A percentile compares a stretch with the other conserved stretches of the same genome.
Evolutionary conservation across 2,797 vertebrate genomes (phyloP).

Genomic region (Anguilla anguilla): DNA sequence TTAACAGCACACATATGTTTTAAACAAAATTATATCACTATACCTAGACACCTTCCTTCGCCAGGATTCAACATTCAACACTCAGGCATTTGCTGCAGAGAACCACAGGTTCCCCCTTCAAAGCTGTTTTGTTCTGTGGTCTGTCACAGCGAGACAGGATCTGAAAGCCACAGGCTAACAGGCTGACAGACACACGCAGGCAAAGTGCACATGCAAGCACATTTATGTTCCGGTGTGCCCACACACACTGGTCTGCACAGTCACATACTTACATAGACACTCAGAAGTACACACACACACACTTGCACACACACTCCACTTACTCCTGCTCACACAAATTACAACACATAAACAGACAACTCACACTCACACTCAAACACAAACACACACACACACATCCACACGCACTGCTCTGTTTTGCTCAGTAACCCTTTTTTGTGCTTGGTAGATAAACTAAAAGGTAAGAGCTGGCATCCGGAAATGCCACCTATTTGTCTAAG

Average conservation of each 20-base stretch:
- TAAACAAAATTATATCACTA: too few species aligned
- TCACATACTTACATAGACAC: background rate
- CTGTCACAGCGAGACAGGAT: background rate
- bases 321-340: too few species aligned
- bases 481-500: too few species aligned
- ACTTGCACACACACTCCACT: background rate
- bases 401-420: background rate
- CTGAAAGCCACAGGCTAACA: background rate
- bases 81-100: background rate
- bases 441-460: background rate
- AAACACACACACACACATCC: background rate
- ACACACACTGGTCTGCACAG: too few species aligned
- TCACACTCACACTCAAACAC: background rate
- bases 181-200: background rate
- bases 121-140: conserved; percentile 1
- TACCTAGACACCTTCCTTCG: background rate
- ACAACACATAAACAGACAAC: background rate
- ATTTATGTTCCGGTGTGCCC: background rate
- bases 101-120: background rate
- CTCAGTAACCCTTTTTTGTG: background rate
- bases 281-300: background rate
- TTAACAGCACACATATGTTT: background rate
- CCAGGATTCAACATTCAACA: background rate
- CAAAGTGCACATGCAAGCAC: background rate
- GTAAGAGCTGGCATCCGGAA: background rate